Conservation (phyloP, 1,140 invertebrate genomes). For the Solenopsis fugax region DNA sequence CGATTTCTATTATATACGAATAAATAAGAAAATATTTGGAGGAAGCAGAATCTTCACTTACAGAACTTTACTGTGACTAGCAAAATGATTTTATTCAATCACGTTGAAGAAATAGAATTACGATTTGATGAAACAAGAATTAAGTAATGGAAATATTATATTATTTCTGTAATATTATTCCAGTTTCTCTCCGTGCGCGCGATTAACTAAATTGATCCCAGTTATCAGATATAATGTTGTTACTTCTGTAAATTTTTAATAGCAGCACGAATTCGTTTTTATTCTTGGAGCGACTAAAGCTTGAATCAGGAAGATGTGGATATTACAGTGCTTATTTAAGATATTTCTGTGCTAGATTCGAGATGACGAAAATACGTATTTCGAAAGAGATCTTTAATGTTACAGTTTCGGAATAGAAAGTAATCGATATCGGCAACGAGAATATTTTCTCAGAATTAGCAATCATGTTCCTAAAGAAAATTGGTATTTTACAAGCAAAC, state of each 20-base stretch:
- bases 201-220: background rate
- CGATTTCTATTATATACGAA: background rate
- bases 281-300: background rate
- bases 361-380: slow-evolving; percentile 24
- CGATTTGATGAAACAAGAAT: background rate
- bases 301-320: slow-evolving; percentile 43
- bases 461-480: background rate
- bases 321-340: slow-evolving; percentile 6
- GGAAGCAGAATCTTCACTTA: background rate
- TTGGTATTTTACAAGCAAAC: background rate
- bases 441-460: slow-evolving; percentile 31
- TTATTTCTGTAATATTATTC: background rate
- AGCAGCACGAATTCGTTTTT: background rate
- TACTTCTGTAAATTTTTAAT: slow-evolving; percentile 37
- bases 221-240: background rate
- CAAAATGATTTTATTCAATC: background rate
- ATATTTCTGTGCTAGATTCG: slow-evolving; percentile 29
- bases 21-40: background rate
- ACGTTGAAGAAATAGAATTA: background rate
- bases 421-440: slow-evolving; percentile 36
- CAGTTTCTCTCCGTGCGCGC: background rate
- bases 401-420: slow-evolving; percentile 53
- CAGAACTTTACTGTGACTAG: background rate
- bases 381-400: slow-evolving; percentile 37
- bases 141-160: background rate